Conservation (phyloP, 1,140 invertebrate genomes). For the Lordiphosa clarofinis region DNA sequence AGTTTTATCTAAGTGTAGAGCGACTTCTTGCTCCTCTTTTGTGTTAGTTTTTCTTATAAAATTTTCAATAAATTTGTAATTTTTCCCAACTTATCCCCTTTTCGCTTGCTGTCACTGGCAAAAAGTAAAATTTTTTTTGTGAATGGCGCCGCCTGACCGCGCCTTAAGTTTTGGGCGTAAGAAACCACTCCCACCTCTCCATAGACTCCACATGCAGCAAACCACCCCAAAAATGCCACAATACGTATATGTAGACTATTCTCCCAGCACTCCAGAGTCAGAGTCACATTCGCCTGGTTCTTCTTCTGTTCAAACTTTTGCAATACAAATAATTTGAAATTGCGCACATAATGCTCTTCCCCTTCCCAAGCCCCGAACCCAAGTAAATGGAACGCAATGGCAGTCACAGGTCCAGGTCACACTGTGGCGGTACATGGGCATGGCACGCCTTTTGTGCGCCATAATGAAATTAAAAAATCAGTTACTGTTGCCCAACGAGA, state of each 20-base stretch:
- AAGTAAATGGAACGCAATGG: conserved; percentile 36
- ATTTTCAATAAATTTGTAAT: too few species aligned
- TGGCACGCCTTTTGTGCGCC: conserved; percentile 65
- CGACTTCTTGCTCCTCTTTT: too few species aligned
- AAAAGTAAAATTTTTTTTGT: conserved; percentile 25
- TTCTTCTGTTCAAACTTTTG: conserved; percentile 36
- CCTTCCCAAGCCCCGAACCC: conserved; percentile 23
- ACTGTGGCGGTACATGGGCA: conserved; percentile 1
- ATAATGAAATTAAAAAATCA: conserved; percentile 79
- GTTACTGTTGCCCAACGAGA: conserved; percentile 62
- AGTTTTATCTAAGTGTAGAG: too few species aligned
- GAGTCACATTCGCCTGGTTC: conserved; percentile 14
- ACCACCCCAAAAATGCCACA: conserved; percentile 54
- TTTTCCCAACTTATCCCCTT: background rate
- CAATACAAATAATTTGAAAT: conserved; percentile 68
- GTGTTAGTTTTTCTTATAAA: too few species aligned
- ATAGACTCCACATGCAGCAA: conserved; percentile 13
- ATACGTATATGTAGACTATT: conserved; percentile 33
- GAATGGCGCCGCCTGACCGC: conserved; percentile 52
- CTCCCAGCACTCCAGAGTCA: background rate
- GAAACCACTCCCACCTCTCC: conserved; percentile 53
- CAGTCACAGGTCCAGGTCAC: conserved; percentile 36
- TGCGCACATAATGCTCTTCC: conserved; percentile 41
- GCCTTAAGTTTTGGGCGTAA: conserved; percentile 32
- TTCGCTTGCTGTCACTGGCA: conserved; percentile 26